Evolutionary conservation across 2,888 invertebrate species (phyloP).

Genomic region (Xestia xanthographa): DNA sequence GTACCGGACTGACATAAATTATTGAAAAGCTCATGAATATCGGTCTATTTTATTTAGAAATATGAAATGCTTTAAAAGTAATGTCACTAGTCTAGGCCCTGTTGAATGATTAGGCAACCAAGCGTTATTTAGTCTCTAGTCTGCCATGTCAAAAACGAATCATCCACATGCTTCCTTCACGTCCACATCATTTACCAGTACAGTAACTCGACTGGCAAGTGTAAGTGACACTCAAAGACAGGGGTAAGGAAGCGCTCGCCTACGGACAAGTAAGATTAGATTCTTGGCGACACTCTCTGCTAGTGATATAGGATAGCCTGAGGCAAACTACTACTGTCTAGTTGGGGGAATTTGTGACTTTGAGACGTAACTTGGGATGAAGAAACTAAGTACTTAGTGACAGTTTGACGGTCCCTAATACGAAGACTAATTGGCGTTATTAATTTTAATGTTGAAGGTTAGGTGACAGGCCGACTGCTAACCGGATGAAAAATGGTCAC

Average conservation of each 20-base stretch:
- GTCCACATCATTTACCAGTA: background rate
- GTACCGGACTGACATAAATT: background rate
- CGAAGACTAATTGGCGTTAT: background rate
- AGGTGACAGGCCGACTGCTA: background rate
- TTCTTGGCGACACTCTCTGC: slow-evolving; percentile 59
- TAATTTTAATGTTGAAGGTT: background rate
- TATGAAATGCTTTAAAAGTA: background rate
- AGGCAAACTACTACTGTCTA: slow-evolving; percentile 12
- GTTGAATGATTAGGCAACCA: background rate
- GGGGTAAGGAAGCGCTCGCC: slow-evolving; percentile 54
- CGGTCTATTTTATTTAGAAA: background rate
- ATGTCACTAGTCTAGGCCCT: background rate
- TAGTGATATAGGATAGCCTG: slow-evolving; percentile 27
- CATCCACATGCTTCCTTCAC: slow-evolving; percentile 13
- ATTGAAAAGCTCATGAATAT: background rate
- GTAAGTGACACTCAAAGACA: slow-evolving; percentile 52
- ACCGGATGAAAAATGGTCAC: background rate
- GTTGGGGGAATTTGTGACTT: background rate
- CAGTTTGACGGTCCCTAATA: background rate
- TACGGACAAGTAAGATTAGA: slow-evolving; percentile 58
- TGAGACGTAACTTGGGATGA: background rate
- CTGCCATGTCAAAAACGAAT: background rate
- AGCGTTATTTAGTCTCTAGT: background rate
- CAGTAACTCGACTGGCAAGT: slow-evolving; percentile 25
- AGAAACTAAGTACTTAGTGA: background rate